phyloP scores from a whole-genome alignment of 1,140 invertebrate genomes.

The silkworm (Bombyx mori) region ASM3026992v2 NC_085129.1:10109001-10109500 shows the following conservation, averaged over 20 bases:
- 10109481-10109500: conserved; percentile 15
- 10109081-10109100: conserved; percentile 36
- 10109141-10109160: conserved; percentile 20
- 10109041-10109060: conserved; percentile 32
- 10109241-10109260: conserved; percentile 1
- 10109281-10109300: conserved; percentile 20
- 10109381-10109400: neutral
- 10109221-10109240: neutral
- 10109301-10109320: conserved; percentile 37
- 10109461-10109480: conserved; percentile 29
- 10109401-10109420: neutral
- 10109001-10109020: conserved; percentile 29
- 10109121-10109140: conserved; percentile 22
- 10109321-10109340: conserved; percentile 40
- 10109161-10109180: neutral
- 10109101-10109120: conserved; percentile 35
- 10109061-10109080: conserved; percentile 22
- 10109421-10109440: neutral
- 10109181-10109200: conserved; percentile 1
- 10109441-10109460: conserved; percentile 10
- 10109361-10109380: neutral
- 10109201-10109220: conserved; percentile 1
- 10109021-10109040: conserved; percentile 40
- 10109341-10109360: conserved; percentile 4
- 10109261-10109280: conserved; percentile 10